Evolutionary conservation across 2,888 invertebrate species (phyloP).

Genomic region (Megamerina dolium): DNA sequence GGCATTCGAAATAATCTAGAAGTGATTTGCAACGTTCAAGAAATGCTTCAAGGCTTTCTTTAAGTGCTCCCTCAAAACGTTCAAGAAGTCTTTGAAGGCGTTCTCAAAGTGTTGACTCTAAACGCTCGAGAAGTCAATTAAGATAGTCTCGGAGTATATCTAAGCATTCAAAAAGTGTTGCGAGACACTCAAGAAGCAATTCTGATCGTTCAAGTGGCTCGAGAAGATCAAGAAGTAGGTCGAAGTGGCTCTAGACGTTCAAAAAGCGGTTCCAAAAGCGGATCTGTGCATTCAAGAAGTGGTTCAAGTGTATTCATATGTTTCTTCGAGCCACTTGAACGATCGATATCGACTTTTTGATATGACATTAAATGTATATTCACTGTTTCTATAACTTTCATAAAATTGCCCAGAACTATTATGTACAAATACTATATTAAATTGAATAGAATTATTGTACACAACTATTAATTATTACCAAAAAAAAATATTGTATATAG

Average conservation of each 20-base stretch:
- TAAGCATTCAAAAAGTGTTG: slow-evolving; percentile 20
- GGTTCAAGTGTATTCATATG: no score
- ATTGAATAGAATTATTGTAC: no score
- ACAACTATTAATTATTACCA: no score
- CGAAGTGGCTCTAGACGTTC: slow-evolving; percentile 22
- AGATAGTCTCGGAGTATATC: no score
- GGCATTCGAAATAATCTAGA: slow-evolving; percentile 10
- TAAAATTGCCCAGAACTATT: no score
- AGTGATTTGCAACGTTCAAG: slow-evolving; percentile 27
- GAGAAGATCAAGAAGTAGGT: slow-evolving; percentile 21
- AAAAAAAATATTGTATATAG: no score
- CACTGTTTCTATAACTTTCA: no score
- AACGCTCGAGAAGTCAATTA: slow-evolving; percentile 21
- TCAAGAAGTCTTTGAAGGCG: slow-evolving; percentile 23
- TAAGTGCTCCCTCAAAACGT: slow-evolving; percentile 18
- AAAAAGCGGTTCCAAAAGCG: slow-evolving; percentile 27
- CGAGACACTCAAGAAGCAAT: slow-evolving; percentile 32
- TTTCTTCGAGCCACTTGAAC: no score
- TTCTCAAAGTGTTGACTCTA: slow-evolving; percentile 25
- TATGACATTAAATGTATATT: no score
- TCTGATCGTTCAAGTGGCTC: slow-evolving; percentile 29
- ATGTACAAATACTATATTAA: no score
- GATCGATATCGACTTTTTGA: no score
- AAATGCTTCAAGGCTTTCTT: slow-evolving; percentile 21
- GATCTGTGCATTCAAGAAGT: slow-evolving; percentile 28